Conservation (phyloP, 2,797 vertebrate species). For the Hydrolagus colliei region DNA sequence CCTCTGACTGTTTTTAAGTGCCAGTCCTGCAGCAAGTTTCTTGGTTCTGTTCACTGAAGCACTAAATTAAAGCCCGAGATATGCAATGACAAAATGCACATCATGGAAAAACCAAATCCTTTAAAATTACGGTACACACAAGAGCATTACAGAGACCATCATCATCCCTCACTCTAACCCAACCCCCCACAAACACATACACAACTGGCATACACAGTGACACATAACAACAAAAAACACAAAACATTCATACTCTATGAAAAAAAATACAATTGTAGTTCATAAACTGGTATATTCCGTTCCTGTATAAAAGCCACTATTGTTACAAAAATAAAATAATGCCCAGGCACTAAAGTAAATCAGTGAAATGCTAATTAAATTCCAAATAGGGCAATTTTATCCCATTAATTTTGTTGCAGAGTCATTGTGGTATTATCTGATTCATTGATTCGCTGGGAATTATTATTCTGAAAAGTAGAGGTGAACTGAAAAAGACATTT, state of each 20-base stretch:
- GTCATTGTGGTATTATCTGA: neutral
- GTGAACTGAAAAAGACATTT: conserved; percentile 1
- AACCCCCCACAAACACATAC: neutral
- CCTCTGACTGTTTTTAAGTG: neutral
- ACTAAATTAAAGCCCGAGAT: neutral
- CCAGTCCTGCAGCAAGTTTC: neutral
- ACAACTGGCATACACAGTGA: too few species aligned
- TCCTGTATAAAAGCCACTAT: too few species aligned
- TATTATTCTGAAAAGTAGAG: neutral
- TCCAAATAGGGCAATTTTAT: neutral
- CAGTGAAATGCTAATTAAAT: neutral
- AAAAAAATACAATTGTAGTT: too few species aligned
- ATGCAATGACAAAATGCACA: neutral
- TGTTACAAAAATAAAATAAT: neutral
- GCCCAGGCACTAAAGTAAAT: neutral
- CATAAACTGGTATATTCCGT: neutral
- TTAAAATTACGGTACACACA: neutral
- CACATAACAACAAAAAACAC: too few species aligned
- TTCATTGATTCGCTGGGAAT: conserved; percentile 18
- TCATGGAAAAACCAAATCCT: neutral
- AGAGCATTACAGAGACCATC: neutral
- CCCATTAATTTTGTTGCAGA: neutral
- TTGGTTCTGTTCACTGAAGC: conserved; percentile 11
- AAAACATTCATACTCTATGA: too few species aligned
- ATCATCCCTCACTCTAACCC: too few species aligned